These are phyloP conservation scores for Orthosia cruda DNA, from an alignment of 2,888 invertebrate genomes.

Conservation along the genomic window DNA sequence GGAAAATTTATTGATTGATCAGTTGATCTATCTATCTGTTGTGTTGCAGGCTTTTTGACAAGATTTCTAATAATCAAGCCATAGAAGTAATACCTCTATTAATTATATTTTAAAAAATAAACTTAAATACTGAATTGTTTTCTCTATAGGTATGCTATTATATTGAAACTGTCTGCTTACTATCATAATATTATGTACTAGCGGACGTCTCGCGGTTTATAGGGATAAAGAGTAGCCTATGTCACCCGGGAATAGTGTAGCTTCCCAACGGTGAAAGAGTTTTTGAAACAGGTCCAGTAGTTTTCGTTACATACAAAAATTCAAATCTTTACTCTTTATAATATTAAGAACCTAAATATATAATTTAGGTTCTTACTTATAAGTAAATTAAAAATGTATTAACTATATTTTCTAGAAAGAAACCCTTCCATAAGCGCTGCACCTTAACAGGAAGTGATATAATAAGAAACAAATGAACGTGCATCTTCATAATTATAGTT, in stretches of 20 bases:
- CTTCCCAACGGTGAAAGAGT: no score
- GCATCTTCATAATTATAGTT: slow-evolving; percentile 60
- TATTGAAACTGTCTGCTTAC: background rate
- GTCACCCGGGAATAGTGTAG: no score
- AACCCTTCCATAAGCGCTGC: background rate
- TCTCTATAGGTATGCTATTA: background rate
- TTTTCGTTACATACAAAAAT: no score
- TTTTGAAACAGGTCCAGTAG: no score
- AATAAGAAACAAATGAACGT: slow-evolving; percentile 39
- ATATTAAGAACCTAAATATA: no score
- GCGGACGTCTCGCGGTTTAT: no score
- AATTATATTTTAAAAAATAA: background rate
- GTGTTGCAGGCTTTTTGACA: background rate
- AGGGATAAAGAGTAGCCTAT: no score
- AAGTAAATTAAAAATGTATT: background rate
- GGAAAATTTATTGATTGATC: background rate
- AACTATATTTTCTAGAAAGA: background rate
- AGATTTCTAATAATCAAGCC: background rate
- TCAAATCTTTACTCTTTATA: no score
- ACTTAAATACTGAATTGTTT: background rate
- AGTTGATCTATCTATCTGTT: background rate
- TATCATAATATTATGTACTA: background rate
- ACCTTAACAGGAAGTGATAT: slow-evolving; percentile 53
- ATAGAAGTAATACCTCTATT: background rate
- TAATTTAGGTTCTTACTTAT: no score